Percentiles rank a stretch among this genome's conserved stretches.
These are phyloP conservation scores for Smittia aterrima DNA, from an alignment of 2,888 invertebrate species.

Conservation along the genomic window DNA sequence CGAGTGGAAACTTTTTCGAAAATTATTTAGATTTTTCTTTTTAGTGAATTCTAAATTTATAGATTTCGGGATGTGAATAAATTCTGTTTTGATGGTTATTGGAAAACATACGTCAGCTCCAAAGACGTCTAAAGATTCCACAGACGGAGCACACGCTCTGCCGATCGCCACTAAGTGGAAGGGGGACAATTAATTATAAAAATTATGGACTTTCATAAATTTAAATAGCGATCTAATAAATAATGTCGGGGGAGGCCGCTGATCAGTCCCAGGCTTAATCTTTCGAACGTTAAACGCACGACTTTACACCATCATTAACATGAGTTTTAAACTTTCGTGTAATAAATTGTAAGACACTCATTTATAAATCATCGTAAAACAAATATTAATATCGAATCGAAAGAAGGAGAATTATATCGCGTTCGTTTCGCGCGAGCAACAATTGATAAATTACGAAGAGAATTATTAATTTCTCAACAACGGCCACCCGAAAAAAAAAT, in stretches of 20 bases:
- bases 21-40: slow-evolving; percentile 28
- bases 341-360: slow-evolving; percentile 33
- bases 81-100: slow-evolving; percentile 10
- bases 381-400: slow-evolving; percentile 18
- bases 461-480: slow-evolving; percentile 9
- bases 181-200: slow-evolving; percentile 22
- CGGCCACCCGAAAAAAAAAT: not conserved
- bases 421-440: not conserved
- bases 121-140: not conserved
- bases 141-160: too few relatives aligned
- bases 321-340: slow-evolving; percentile 9
- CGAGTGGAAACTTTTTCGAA: not conserved
- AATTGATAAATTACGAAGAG: slow-evolving; percentile 21
- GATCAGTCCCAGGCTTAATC: not conserved
- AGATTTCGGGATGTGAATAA: slow-evolving; percentile 20
- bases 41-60: slow-evolving; percentile 23
- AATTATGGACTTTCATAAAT: slow-evolving; percentile 24
- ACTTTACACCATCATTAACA: slow-evolving; percentile 38
- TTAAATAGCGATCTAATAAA: not conserved
- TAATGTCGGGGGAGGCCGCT: not conserved
- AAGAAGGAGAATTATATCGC: slow-evolving; percentile 11
- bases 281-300: slow-evolving; percentile 31
- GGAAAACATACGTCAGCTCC: not conserved
- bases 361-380: slow-evolving; percentile 33
- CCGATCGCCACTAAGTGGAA: not conserved